A percentile compares a stretch with the other conserved stretches of the same genome.
Evolutionary conservation across 2,113 vertebrate genomes (phyloP).

Genomic region (Chaenocephalus aceratus): DNA sequence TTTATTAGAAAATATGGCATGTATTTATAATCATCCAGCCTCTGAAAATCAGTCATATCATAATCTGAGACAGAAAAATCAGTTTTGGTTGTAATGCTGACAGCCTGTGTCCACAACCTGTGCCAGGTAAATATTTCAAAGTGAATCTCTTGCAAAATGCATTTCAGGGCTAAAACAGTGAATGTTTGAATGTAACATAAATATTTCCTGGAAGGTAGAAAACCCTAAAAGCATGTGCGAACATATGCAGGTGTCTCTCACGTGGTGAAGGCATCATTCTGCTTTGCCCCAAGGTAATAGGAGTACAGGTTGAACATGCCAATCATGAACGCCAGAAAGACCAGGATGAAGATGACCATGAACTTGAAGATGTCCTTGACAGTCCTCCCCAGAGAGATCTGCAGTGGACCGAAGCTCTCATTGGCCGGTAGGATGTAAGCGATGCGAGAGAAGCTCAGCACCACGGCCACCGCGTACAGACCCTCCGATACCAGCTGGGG

Average conservation of each 20-base stretch:
- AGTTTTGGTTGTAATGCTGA: neutral
- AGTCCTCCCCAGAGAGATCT: constrained; percentile 96
- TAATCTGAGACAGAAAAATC: neutral
- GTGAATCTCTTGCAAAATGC: no score
- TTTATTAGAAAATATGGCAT: no score
- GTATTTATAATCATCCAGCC: no score
- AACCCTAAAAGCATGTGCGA: neutral
- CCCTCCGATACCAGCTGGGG: constrained; percentile 98
- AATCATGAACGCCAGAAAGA: constrained; percentile 99
- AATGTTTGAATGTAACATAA: neutral
- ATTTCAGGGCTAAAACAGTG: no score
- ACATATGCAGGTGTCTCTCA: constrained; percentile 75
- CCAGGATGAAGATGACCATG: constrained; percentile 99
- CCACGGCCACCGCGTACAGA: constrained; percentile 95
- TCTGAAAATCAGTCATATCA: neutral
- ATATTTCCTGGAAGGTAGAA: neutral
- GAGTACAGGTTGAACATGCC: constrained; percentile 99
- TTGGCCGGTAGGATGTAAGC: constrained; percentile 98
- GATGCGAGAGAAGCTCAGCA: constrained; percentile 97
- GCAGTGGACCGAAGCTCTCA: constrained; percentile 96
- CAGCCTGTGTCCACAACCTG: neutral
- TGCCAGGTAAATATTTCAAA: neutral
- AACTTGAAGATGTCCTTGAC: constrained; percentile 99
- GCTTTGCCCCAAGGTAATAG: constrained; percentile 95
- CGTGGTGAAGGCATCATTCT: constrained; percentile 98